phyloP scores from a whole-genome alignment of 1,140 invertebrate species.

The Dendroctonus ponderosae region DNA sequence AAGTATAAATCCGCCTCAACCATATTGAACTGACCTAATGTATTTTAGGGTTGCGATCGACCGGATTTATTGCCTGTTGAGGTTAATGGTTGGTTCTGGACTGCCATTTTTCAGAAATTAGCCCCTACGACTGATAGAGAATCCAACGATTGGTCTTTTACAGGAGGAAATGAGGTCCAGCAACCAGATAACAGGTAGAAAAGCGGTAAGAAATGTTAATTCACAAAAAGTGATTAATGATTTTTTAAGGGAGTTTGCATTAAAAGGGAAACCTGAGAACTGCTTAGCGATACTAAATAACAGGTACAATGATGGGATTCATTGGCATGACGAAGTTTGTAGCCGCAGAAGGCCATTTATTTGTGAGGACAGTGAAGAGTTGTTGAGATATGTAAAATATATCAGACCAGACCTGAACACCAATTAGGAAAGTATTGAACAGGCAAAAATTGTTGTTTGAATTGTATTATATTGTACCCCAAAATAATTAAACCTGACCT shows the following conservation, averaged over 20 bases:
- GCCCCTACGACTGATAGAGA: conserved; percentile 70
- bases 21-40: conserved; percentile 51
- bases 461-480: too few species aligned
- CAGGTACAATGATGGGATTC: conserved; percentile 82
- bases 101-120: conserved; percentile 76
- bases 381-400: conserved; percentile 76
- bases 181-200: conserved; percentile 76
- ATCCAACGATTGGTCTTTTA: conserved; percentile 80
- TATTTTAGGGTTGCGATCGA: conserved; percentile 78
- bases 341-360: conserved; percentile 79
- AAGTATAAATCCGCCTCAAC: too few species aligned
- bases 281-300: conserved; percentile 78
- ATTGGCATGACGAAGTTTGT: conserved; percentile 84
- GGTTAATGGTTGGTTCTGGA: conserved; percentile 86
- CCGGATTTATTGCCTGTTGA: conserved; percentile 73
- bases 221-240: background rate
- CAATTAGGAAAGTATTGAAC: background rate
- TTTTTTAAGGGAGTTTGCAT: conserved; percentile 17
- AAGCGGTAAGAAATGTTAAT: background rate
- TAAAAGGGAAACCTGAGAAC: conserved; percentile 67
- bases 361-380: conserved; percentile 78
- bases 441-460: too few species aligned
- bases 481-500: too few species aligned
- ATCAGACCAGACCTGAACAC: conserved; percentile 65
- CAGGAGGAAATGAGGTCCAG: conserved; percentile 73